Evolutionary conservation across 2,797 vertebrate genomes (phyloP), one percentile per base, ranked within the genome.

Genomic region (Pteronotus mesoamericanus): DNA sequence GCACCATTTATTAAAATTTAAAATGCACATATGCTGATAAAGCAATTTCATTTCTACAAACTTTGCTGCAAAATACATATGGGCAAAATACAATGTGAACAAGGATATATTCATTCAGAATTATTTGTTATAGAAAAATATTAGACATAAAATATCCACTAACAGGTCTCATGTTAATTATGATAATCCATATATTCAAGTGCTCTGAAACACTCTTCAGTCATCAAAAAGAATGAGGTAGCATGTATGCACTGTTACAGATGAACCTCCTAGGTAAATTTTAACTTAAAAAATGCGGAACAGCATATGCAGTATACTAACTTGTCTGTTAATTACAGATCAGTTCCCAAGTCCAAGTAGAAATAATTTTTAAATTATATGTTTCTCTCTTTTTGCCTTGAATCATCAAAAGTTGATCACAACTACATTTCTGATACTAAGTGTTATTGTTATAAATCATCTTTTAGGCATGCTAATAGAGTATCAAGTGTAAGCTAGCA

Each of bases 401-500:
- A 96, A 77, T 95, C 72, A 95, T 87, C 77, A 92, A 88, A 94
- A 88, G 29, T 78, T 79, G 51, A 75, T 71, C 92, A 86, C 57
- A 87, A 77, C 29, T 74, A 72, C 59, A 94, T 89, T 74, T 91
- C 83, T 87, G 64, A 92, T 55, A 64, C 68, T 66, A 90, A 82
- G 80, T 61, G 15, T 71, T 93, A 86, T 6, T 64, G 57, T 26
- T 86, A 79, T 77, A 96, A 94, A 87, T 97, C 95, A 95, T 96
- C 91, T 83, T 83, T 94, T 53, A 82, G 94, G 71, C 51, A 94
- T 37, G 86, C 16, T 21, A 89, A 88, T 37, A 84, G 53, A 79
- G 44, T 86, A 86, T 53, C 44, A 91, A 95, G 44, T 37, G 3
- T 74, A 96, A 96, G 39, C 53, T 92, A 94, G 44, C 66, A 94